phyloP scores from a whole-genome alignment of 2,797 vertebrate species.

The Yasuhikotakia modesta region DNA sequence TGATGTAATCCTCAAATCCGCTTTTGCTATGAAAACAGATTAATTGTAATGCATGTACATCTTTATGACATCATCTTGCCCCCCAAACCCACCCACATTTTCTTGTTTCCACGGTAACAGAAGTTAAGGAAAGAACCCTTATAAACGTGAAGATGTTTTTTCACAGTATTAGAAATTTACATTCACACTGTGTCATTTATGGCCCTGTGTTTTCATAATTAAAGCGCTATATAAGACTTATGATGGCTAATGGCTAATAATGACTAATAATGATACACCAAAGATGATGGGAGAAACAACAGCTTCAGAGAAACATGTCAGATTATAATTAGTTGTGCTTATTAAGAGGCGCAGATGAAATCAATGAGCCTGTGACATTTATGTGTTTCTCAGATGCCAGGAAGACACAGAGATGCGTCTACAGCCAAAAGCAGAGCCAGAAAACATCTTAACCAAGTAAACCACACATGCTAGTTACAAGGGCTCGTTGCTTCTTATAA shows the following conservation, averaged over 20 bases:
- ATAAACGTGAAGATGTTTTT: conserved; percentile 59
- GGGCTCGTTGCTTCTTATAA: neutral
- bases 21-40: conserved; percentile 20
- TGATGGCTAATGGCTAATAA: neutral
- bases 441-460: conserved; percentile 45
- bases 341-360: neutral
- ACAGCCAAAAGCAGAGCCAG: conserved; percentile 11
- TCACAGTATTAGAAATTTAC: conserved; percentile 1
- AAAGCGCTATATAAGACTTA: neutral
- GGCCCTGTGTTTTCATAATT: neutral
- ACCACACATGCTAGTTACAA: neutral
- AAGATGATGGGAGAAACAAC: neutral
- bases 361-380: conserved; percentile 8
- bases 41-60: conserved; percentile 50
- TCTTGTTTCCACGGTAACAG: conserved; percentile 79
- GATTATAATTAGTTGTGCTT: neutral
- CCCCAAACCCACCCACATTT: conserved; percentile 48
- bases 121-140: conserved; percentile 69
- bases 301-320: neutral
- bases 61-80: conserved; percentile 46
- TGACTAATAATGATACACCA: neutral
- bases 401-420: conserved; percentile 42
- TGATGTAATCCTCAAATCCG: neutral
- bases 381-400: conserved; percentile 16
- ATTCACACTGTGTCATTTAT: neutral